Base-by-base conservation (phyloP, 2,888 invertebrate species). In the Rhingia rostrata region DNA sequence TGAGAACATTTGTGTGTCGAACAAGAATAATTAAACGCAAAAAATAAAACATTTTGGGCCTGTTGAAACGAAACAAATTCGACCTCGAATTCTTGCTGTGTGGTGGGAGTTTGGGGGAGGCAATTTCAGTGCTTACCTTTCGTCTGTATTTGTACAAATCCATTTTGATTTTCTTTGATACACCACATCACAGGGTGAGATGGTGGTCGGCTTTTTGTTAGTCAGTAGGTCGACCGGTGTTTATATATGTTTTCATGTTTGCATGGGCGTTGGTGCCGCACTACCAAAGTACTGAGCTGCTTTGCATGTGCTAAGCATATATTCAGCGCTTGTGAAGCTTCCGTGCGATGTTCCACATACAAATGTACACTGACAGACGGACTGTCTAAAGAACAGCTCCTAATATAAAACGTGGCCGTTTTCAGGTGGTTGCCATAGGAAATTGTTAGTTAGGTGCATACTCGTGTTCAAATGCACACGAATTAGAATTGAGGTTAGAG, bases 221-320 rank as follows among this genome's bases (percentile, higher is more conserved):
- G 80, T 60, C 64, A 81, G 77, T 82, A 77, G 81, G 77, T 82
- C 81, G 60, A 77, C 64, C 53, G 77, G 53, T 64, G 56, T 61
- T 51, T 35, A 9, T 67, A 63, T 39, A 39, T 67, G 49, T 70
- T 77, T 1, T 56, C 41, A 43, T 12, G 51, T 58, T 77, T 1
- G 37, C 41, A 43, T 12, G 51, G 45, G 41, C 32, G 33, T 64
- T 72, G 64, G 51, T 78, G 33, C 30, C 63, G 22, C 53, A 45
- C 5, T 14, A 45, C n/a, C 12, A 43, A 12, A 12, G 43, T n/a
- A 53, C 30, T 54, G 49, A 41, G 41, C 33, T 61, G 51, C 60
- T 64, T 49, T 70, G 70, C 54, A 43, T 66, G 60, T 54, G 60
- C 54, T 67, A 35, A 22, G 43, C 37, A 37, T 49, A 45, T 77